phyloP scores from a whole-genome alignment of 2,113 vertebrate species.

The Corythaixoides concolor region DNA sequence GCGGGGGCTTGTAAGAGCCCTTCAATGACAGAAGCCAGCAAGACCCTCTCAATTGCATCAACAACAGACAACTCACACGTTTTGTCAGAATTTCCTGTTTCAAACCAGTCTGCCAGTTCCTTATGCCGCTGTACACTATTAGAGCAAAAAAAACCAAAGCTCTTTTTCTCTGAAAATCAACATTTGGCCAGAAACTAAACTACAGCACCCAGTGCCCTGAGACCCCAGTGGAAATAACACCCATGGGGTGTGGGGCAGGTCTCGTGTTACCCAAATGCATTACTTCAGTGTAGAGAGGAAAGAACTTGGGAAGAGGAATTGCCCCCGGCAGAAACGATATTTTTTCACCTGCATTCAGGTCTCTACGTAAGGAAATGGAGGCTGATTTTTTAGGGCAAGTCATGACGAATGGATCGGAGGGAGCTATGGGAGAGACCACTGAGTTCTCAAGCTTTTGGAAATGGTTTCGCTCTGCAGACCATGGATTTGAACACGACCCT shows the following conservation, averaged over 20 bases:
- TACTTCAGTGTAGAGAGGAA: rapidly evolving
- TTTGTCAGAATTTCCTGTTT: neutral
- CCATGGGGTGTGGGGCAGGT: rapidly evolving
- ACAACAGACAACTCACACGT: neutral
- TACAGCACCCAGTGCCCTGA: neutral
- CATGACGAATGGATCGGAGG: rapidly evolving
- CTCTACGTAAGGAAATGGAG: neutral
- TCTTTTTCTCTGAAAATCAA: neutral
- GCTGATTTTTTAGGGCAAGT: neutral
- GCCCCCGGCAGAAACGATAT: neutral
- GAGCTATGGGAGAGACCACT: rapidly evolving
- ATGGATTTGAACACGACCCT: rapidly evolving
- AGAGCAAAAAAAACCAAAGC: neutral
- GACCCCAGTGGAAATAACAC: neutral
- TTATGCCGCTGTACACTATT: neutral
- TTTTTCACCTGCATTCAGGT: neutral
- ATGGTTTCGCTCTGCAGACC: rapidly evolving
- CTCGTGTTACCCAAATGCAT: rapidly evolving
- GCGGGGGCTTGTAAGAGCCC: neutral
- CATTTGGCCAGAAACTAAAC: neutral
- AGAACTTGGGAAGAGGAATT: neutral
- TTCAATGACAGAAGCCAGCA: neutral
- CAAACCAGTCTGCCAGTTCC: neutral
- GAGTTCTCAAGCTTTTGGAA: neutral
- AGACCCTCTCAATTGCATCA: neutral